These are phyloP conservation scores for Alentia gelatinosa DNA, from an alignment of 2,888 invertebrate genomes.

Conservation along the genomic window DNA sequence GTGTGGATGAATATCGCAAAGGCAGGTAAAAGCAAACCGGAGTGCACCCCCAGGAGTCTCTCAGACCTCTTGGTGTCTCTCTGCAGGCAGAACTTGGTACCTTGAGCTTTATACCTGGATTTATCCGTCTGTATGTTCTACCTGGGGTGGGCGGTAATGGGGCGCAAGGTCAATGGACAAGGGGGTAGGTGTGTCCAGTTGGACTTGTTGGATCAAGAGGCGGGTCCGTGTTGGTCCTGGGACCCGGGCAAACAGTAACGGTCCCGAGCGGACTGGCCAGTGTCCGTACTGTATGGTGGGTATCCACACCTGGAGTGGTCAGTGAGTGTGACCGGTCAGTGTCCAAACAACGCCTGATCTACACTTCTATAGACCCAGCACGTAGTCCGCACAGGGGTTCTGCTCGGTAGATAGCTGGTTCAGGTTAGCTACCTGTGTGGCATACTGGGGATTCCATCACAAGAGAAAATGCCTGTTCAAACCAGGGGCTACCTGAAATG, in stretches of 20 bases:
- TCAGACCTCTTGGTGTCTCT: background rate
- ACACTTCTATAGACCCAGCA: no score
- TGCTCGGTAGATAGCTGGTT: no score
- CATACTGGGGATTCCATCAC: no score
- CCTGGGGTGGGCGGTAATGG: no score
- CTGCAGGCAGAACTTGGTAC: background rate
- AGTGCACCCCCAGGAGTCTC: background rate
- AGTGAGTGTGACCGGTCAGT: background rate
- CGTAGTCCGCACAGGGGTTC: no score
- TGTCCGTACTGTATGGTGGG: background rate
- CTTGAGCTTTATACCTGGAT: background rate
- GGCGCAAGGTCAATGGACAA: no score
- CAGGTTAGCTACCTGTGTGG: no score
- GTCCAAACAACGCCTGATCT: background rate
- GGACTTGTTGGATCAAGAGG: background rate
- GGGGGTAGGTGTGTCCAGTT: background rate
- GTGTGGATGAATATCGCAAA: background rate
- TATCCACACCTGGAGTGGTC: background rate
- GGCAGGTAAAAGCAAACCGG: no score
- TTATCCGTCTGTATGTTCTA: background rate
- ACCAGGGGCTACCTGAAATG: no score
- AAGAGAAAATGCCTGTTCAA: no score
- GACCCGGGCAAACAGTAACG: background rate
- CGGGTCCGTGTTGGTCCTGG: background rate
- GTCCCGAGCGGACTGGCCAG: background rate